phyloP scores from a whole-genome alignment of 2,888 invertebrate genomes.

The Zaprionus obscuricornis region DNA sequence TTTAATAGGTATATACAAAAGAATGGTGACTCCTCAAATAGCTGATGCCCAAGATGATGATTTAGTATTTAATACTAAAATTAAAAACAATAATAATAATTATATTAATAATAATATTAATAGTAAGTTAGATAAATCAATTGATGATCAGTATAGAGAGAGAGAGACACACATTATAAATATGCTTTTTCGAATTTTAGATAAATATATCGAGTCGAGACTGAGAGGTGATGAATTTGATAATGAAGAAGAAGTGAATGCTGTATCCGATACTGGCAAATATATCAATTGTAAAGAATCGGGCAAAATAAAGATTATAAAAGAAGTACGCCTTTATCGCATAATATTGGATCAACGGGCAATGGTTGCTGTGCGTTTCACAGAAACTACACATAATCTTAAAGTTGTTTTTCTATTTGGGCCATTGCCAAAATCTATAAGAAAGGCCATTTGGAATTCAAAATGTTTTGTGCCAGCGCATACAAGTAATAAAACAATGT shows the following conservation, averaged over 20 bases:
- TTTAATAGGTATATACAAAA: too few relatives aligned
- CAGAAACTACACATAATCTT: slow-evolving; percentile 28
- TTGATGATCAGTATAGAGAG: too few relatives aligned
- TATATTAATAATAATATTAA: too few relatives aligned
- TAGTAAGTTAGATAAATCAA: too few relatives aligned
- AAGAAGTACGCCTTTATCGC: slow-evolving; percentile 40
- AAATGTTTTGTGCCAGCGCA: slow-evolving; percentile 27
- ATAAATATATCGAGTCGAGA: too few relatives aligned
- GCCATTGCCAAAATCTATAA: slow-evolving; percentile 6
- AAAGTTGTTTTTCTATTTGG: slow-evolving; percentile 19
- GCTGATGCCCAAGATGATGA: too few relatives aligned
- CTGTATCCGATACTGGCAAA: slow-evolving; percentile 6
- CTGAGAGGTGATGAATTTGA: neutral
- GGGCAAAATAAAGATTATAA: neutral
- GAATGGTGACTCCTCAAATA: too few relatives aligned
- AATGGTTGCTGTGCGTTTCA: slow-evolving; percentile 48
- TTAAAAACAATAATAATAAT: too few relatives aligned
- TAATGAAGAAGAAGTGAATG: neutral
- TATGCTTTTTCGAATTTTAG: too few relatives aligned
- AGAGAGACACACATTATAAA: too few relatives aligned
- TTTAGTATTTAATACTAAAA: too few relatives aligned
- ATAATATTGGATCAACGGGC: slow-evolving; percentile 24
- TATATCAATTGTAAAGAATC: slow-evolving; percentile 6
- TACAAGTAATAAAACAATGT: slow-evolving; percentile 13
- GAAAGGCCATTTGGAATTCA: neutral